phyloP scores from a whole-genome alignment of 1,140 invertebrate genomes.

The Myzus persicae region DNA sequence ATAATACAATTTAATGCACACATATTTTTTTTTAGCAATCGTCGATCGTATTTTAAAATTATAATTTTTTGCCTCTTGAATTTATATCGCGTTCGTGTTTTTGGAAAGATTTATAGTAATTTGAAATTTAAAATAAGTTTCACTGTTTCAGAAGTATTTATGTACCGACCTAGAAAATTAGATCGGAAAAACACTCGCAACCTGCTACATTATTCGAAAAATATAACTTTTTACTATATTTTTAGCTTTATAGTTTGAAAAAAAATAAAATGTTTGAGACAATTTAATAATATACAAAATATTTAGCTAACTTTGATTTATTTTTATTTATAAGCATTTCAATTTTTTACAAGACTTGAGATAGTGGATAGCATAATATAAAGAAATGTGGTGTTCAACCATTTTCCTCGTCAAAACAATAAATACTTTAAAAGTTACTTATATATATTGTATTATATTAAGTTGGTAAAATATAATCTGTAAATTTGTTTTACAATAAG shows the following conservation, averaged over 20 bases:
- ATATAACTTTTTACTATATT: background rate
- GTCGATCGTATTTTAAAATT: background rate
- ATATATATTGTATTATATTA: background rate
- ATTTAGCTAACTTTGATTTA: background rate
- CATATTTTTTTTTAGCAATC: background rate
- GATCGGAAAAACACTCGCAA: background rate
- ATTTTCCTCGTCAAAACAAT: background rate
- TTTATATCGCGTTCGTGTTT: background rate
- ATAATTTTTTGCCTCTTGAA: background rate
- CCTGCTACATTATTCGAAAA: background rate
- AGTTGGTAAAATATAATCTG: background rate
- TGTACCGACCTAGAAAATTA: background rate
- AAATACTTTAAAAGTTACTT: background rate
- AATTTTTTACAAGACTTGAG: background rate
- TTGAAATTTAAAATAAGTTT: background rate
- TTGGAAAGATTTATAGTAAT: background rate
- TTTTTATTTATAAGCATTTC: background rate
- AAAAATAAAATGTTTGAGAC: background rate
- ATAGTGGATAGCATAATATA: background rate
- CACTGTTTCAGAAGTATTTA: background rate
- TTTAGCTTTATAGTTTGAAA: background rate
- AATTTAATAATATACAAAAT: background rate
- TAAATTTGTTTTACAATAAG: background rate
- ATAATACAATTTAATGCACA: no score
- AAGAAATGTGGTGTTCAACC: background rate